phyloP scores from a whole-genome alignment of 1,140 invertebrate species.

The Orussus abietinus region DNA sequence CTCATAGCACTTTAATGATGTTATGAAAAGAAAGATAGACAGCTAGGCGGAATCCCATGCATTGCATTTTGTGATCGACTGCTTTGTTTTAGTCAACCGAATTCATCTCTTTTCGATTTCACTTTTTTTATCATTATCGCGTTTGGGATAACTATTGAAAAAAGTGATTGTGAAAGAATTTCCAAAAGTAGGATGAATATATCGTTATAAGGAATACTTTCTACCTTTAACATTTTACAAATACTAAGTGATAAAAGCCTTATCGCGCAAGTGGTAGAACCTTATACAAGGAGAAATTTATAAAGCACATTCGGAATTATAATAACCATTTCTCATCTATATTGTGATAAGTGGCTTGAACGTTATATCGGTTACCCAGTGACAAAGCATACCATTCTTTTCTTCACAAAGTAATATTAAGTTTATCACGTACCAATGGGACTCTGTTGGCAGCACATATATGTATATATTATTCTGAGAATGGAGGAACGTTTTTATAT shows the following conservation, averaged over 20 bases:
- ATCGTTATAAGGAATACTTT: not conserved
- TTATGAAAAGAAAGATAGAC: too few species aligned
- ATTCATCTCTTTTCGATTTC: too few species aligned
- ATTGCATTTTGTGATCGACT: too few species aligned
- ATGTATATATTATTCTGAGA: constrained; percentile 22
- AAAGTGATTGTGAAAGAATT: too few species aligned
- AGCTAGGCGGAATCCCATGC: too few species aligned
- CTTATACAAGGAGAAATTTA: not conserved
- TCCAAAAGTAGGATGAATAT: too few species aligned
- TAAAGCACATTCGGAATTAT: not conserved
- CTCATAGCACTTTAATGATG: too few species aligned
- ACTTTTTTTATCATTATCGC: too few species aligned
- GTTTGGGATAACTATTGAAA: too few species aligned
- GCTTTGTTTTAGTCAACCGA: too few species aligned
- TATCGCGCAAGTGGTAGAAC: too few species aligned
- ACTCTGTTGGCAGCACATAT: constrained; percentile 11
- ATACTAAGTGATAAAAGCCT: not conserved
- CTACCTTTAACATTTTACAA: not conserved
- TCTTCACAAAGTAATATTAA: constrained; percentile 18
- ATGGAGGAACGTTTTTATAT: constrained; percentile 22
- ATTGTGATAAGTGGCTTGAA: not conserved
- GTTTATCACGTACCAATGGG: constrained; percentile 14
- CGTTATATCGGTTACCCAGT: constrained; percentile 25
- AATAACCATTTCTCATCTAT: not conserved
- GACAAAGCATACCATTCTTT: constrained; percentile 21